Percentiles rank a stretch among this genome's conserved stretches.
These are phyloP conservation scores for Protophormia terraenovae DNA, from an alignment of 2,888 invertebrate species.

Conservation along the genomic window DNA sequence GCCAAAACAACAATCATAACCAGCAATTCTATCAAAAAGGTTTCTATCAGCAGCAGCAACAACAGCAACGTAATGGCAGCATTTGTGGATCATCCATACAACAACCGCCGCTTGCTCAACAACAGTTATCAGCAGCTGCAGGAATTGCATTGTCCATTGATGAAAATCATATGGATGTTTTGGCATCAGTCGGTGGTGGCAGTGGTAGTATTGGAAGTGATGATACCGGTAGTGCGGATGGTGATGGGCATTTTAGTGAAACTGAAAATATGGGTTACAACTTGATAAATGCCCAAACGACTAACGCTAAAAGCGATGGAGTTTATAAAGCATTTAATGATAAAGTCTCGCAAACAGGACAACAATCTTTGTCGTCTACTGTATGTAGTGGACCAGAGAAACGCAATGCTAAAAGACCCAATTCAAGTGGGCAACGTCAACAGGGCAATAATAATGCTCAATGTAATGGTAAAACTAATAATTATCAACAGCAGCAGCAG, in stretches of 20 bases:
- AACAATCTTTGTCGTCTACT: slow-evolving; percentile 52
- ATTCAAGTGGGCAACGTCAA: slow-evolving; percentile 76
- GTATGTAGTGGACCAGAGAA: slow-evolving; percentile 68
- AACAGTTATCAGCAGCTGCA: slow-evolving; percentile 60
- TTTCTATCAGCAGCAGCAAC: slow-evolving; percentile 70
- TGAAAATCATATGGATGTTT: slow-evolving; percentile 66
- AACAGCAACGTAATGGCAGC: slow-evolving; percentile 73
- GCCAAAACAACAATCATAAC: slow-evolving; percentile 69
- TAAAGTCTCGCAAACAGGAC: slow-evolving; percentile 54
- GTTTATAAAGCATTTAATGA: slow-evolving; percentile 68
- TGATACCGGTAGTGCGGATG: slow-evolving; percentile 78
- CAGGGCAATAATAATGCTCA: slow-evolving; percentile 72
- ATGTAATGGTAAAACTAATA: slow-evolving; percentile 64
- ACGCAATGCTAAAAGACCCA: slow-evolving; percentile 79
- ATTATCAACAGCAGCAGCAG: slow-evolving; percentile 59
- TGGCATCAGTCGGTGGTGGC: slow-evolving; percentile 72
- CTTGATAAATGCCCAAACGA: slow-evolving; percentile 77
- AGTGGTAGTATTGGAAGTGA: slow-evolving; percentile 79
- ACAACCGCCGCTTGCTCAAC: slow-evolving; percentile 60
- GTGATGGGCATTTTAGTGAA: slow-evolving; percentile 82
- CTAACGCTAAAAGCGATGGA: slow-evolving; percentile 70
- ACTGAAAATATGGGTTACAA: slow-evolving; percentile 81
- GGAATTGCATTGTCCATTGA: slow-evolving; percentile 75
- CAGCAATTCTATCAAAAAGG: slow-evolving; percentile 71
- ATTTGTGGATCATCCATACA: slow-evolving; percentile 59